Percentiles rank a stretch among this genome's conserved stretches.
Evolutionary conservation across 2,888 invertebrate species (phyloP).

Genomic region (Galeruca laticollis): DNA sequence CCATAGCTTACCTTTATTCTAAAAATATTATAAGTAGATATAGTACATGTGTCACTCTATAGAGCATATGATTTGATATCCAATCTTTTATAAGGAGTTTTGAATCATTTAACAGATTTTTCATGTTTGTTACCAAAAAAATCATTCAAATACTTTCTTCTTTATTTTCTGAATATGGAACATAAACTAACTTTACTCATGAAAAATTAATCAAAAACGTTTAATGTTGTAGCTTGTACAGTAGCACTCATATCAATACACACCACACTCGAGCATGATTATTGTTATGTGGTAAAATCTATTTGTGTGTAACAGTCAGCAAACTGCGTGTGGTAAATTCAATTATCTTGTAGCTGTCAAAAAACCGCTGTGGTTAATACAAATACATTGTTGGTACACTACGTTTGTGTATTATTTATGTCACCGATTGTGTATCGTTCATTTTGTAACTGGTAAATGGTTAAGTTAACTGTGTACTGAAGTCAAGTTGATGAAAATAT

Average conservation of each 20-base stretch:
- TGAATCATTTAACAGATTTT: too few relatives aligned
- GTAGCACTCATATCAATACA: background rate
- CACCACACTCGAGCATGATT: background rate
- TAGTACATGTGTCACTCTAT: too few relatives aligned
- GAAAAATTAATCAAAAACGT: background rate
- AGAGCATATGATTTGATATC: too few relatives aligned
- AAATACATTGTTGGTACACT: slow-evolving; percentile 12
- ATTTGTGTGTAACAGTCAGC: slow-evolving; percentile 4
- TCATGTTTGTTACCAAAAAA: too few relatives aligned
- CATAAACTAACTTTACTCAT: background rate
- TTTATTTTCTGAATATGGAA: background rate
- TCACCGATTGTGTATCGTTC: background rate
- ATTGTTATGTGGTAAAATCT: slow-evolving; percentile 16
- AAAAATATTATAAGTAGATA: too few relatives aligned
- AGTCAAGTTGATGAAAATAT: too few relatives aligned
- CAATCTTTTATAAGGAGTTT: too few relatives aligned
- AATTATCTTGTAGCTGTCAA: slow-evolving; percentile 21
- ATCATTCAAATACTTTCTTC: too few relatives aligned
- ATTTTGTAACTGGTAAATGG: background rate
- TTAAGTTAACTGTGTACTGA: background rate
- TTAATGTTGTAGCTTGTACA: background rate
- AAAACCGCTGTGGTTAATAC: slow-evolving; percentile 14
- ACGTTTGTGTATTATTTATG: slow-evolving; percentile 10
- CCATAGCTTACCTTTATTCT: too few relatives aligned
- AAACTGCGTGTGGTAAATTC: slow-evolving; percentile 17